Evolutionary conservation across 1,140 invertebrate genomes (phyloP), one percentile per base, ranked within the genome.

Genomic region (Dryas iulia): DNA sequence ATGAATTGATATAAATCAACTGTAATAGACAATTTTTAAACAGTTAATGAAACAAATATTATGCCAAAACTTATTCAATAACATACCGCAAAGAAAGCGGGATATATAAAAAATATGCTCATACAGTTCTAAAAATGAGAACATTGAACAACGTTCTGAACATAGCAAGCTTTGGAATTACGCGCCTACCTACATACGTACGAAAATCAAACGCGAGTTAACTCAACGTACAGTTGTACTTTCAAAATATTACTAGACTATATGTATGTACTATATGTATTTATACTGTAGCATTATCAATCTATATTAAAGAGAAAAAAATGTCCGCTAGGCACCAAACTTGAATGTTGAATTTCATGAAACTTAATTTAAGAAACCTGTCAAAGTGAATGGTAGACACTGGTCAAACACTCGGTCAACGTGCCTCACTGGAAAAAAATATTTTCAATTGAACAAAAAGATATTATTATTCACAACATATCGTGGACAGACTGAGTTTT

Each of bases 341-440:
- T 68, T 56, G 74, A 78, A 78, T 72, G 76, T 78, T 76, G 71
- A 76, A 76, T 76, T 74, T 73, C 71, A 79, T 79, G 74, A 67
- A 79, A 69, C 69, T 77, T 71, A 79, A 71, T 67, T 63, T 78
- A 71, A 71, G 68, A 77, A 76, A 76, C 72, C 66, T 76, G 74
- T 76, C 71, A 72, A 77, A 82, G 79, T 79, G 79, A 82, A 82
- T 69, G 79, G 73, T 73, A 63, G 59, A 66, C 47, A 52, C 58
- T 52, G 58, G 28, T 59, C 65, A 21, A 60, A 47, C 71, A 72
- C 54, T 66, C 47, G 69, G 64, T 62, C 54, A 53, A 64, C 54
- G 59, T 64, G 65, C 57, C 53, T 58, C 60, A 25, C 18, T 65
- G 59, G 64, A 78, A 74, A 79, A 74, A 76, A 66, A 68, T 60